Evolutionary conservation across 2,888 invertebrate genomes (phyloP).

Genomic region (Dolomedes plantarius): DNA sequence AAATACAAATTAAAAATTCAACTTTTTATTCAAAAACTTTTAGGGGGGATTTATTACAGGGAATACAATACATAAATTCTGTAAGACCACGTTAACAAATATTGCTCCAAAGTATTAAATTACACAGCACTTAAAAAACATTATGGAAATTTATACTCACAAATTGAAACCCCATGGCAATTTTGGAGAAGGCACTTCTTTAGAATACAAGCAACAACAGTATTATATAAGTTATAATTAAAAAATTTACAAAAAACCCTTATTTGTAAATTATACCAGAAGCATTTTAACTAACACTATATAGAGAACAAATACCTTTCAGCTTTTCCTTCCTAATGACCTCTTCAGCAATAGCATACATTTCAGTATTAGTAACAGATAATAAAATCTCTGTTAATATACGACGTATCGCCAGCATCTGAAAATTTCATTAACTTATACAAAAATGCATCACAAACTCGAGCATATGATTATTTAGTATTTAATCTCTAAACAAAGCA

Average conservation of each 20-base stretch:
- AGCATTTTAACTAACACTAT: too few relatives aligned
- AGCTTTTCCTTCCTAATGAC: conserved; percentile 86
- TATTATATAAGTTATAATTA: not conserved
- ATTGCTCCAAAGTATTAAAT: too few relatives aligned
- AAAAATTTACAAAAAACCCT: not conserved
- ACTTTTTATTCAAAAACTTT: too few relatives aligned
- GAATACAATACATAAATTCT: too few relatives aligned
- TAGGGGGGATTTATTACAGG: too few relatives aligned
- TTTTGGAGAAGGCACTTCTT: not conserved
- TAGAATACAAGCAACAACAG: not conserved
- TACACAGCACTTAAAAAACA: too few relatives aligned
- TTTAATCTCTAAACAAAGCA: too few relatives aligned
- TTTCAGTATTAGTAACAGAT: conserved; percentile 94
- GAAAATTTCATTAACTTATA: conserved; percentile 46
- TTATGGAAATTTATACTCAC: not conserved
- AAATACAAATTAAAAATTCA: too few relatives aligned
- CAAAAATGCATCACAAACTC: too few relatives aligned
- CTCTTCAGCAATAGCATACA: conserved; percentile 88
- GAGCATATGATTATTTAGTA: too few relatives aligned
- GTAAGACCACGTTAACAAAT: too few relatives aligned
- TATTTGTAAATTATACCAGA: not conserved
- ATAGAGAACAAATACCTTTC: conserved; percentile 84
- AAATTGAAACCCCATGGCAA: not conserved
- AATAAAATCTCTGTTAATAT: conserved; percentile 94
- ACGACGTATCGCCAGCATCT: conserved; percentile 89